Conservation (phyloP, 1,140 invertebrate genomes). For the Sitophilus oryzae region DNA sequence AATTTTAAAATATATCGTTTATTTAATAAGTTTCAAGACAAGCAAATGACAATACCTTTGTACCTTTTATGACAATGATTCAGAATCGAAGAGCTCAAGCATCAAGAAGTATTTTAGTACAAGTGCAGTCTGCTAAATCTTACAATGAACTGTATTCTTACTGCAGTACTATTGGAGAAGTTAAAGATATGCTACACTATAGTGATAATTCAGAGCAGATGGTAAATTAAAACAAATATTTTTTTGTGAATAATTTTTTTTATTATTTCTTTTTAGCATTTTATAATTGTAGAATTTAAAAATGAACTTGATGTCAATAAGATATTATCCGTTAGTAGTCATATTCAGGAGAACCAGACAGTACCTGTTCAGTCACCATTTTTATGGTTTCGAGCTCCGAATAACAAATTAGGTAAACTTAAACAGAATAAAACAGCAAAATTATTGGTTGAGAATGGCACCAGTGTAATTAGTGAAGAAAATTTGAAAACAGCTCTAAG, state of each 20-base stretch:
- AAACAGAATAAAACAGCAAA: slow-evolving; percentile 29
- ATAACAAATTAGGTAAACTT: slow-evolving; percentile 32
- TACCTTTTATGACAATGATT: slow-evolving; percentile 37
- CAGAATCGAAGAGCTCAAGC: slow-evolving; percentile 47
- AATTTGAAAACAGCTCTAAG: slow-evolving; percentile 35
- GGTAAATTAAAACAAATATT: slow-evolving; percentile 20
- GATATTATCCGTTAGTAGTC: slow-evolving; percentile 44
- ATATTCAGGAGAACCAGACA: slow-evolving; percentile 48
- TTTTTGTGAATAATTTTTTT: slow-evolving; percentile 12
- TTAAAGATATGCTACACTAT: slow-evolving; percentile 60
- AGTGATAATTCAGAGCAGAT: slow-evolving; percentile 44
- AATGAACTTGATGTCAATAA: slow-evolving; percentile 44
- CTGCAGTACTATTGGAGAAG: slow-evolving; percentile 54
- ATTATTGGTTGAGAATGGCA: slow-evolving; percentile 38
- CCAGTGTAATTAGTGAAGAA: slow-evolving; percentile 24
- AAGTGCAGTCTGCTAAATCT: slow-evolving; percentile 58
- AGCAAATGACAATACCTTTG: no score
- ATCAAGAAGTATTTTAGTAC: slow-evolving; percentile 53
- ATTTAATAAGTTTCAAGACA: background rate
- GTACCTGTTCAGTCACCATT: slow-evolving; percentile 58
- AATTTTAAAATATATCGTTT: background rate
- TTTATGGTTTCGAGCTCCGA: slow-evolving; percentile 59
- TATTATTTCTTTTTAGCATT: slow-evolving; percentile 49
- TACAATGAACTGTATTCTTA: slow-evolving; percentile 56
- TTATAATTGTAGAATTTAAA: slow-evolving; percentile 62